phyloP scores from a whole-genome alignment of 92 coral and sea anemone genomes.

The Zoanthus sociatus region DNA sequence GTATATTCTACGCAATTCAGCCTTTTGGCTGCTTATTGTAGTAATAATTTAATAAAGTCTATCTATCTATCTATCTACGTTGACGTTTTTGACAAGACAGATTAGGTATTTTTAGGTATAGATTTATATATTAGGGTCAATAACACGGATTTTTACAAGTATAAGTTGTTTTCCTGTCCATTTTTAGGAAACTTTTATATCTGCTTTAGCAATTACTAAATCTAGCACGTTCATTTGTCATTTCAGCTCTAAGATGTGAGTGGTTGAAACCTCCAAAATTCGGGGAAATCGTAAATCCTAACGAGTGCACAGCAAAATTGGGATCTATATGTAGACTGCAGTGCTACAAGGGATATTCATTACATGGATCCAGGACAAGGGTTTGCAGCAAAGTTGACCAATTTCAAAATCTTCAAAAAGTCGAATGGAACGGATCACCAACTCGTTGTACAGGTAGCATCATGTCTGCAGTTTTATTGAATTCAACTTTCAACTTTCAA shows the following conservation, averaged over 20 bases:
- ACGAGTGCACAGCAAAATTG: background rate
- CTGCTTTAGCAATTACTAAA: background rate
- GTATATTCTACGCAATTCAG: no score
- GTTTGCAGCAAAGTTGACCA: slow-evolving; percentile 3
- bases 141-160: background rate
- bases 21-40: no score
- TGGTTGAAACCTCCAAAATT: background rate
- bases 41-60: no score
- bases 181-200: background rate
- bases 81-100: no score
- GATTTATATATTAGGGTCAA: background rate
- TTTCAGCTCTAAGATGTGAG: background rate
- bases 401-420: background rate
- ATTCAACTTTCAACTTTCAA: no score
- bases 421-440: slow-evolving; percentile 11
- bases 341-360: background rate
- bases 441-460: background rate
- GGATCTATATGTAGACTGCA: background rate
- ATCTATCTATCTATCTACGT: no score
- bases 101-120: background rate
- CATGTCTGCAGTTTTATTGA: background rate
- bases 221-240: background rate
- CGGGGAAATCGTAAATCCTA: background rate
- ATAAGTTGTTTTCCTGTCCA: background rate
- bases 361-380: background rate